These are phyloP conservation scores for Lithosia quadra DNA, from an alignment of 2,888 invertebrate species.

Conservation along the genomic window DNA sequence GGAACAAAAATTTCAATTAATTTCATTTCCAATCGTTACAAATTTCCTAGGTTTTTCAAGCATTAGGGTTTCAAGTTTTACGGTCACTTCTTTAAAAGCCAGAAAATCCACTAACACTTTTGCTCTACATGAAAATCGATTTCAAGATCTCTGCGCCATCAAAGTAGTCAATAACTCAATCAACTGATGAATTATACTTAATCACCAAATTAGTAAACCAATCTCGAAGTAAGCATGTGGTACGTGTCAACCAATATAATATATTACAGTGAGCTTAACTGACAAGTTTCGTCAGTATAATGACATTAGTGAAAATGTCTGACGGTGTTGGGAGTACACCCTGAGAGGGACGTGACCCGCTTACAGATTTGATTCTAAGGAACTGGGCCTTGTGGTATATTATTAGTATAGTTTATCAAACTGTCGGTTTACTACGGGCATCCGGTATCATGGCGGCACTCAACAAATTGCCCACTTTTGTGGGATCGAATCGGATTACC, in stretches of 20 bases:
- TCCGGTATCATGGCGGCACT: constrained; percentile 64
- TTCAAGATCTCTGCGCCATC: neutral
- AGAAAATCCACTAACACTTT: neutral
- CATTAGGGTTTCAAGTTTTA: too few species aligned
- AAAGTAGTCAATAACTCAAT: neutral
- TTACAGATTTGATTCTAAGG: constrained; percentile 46
- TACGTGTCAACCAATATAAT: constrained; percentile 12
- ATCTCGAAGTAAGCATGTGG: constrained; percentile 10
- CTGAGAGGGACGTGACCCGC: constrained; percentile 53
- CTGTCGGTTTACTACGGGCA: constrained; percentile 61
- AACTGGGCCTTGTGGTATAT: constrained; percentile 60
- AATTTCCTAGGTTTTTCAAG: too few species aligned
- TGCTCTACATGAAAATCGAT: neutral
- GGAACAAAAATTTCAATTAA: too few species aligned
- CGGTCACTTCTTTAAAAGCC: neutral
- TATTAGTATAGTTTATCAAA: constrained; percentile 79
- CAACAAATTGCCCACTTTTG: constrained; percentile 75
- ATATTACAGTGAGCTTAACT: constrained; percentile 24
- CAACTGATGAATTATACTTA: neutral
- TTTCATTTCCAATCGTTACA: too few species aligned
- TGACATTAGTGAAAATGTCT: constrained; percentile 77
- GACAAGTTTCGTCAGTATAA: constrained; percentile 69
- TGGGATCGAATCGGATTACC: constrained; percentile 65
- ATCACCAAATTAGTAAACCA: constrained; percentile 9
- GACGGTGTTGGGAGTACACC: constrained; percentile 68